These are phyloP conservation scores for Drosophila helvetica DNA, from an alignment of 2,888 invertebrate species.

Conservation along the genomic window DNA sequence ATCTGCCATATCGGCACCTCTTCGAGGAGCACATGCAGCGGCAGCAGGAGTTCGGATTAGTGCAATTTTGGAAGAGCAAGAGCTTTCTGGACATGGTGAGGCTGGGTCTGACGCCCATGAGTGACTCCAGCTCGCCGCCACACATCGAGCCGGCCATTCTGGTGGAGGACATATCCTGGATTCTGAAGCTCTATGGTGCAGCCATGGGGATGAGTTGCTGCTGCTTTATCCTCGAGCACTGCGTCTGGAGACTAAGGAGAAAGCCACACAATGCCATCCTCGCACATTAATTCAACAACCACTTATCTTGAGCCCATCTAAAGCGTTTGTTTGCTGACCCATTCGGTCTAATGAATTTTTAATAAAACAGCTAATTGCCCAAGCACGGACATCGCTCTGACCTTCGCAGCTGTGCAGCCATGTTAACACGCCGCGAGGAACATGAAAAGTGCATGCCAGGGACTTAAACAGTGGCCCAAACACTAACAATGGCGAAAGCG, in stretches of 20 bases:
- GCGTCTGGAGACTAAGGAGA: not conserved
- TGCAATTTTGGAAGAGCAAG: conserved; percentile 32
- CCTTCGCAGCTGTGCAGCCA: not conserved
- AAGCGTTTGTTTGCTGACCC: not conserved
- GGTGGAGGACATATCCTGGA: conserved; percentile 40
- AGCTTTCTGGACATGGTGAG: conserved; percentile 53
- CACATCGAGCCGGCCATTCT: not conserved
- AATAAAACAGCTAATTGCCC: not conserved
- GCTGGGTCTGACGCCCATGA: not conserved
- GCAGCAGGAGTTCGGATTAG: conserved; percentile 44
- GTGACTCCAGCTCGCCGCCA: conserved; percentile 33
- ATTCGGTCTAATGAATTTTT: not conserved
- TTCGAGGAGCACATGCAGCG: conserved; percentile 52
- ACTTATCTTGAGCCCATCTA: not conserved
- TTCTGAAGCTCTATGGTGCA: conserved; percentile 21
- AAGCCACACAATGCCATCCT: not conserved
- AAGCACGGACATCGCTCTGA: not conserved
- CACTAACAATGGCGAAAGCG: not conserved
- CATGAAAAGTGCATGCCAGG: conserved; percentile 8
- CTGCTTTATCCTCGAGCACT: conserved; percentile 26
- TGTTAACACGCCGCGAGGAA: not conserved
- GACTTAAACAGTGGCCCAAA: not conserved
- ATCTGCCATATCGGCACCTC: conserved; percentile 56
- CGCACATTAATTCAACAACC: not conserved
- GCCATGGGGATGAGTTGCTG: conserved; percentile 10